Base-by-base conservation (phyloP, 2,113 vertebrate genomes). In the Nipponia nippon region DNA sequence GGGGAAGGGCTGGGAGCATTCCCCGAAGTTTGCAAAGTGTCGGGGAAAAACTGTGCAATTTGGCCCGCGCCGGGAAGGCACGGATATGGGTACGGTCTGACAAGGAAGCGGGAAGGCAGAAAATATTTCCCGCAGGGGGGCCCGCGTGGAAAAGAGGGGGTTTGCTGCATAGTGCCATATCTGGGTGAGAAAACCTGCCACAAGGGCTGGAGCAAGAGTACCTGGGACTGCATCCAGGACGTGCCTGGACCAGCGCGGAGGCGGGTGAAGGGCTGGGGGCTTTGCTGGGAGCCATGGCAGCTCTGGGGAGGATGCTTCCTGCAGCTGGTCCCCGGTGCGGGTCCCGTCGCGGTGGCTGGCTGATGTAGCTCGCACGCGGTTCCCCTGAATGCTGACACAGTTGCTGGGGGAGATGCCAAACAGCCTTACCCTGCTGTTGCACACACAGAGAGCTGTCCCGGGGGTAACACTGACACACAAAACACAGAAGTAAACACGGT, bases 401-500 rank as follows among this genome's bases (percentile, higher is more conserved):
- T 0, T 67, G 70, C 81, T 59, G 73, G 29, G 22, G 42, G 32
- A 63, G 83, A 87, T 26, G 56, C 65, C 87, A n/a, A 30, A 61
- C 20, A 63, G 55, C 87, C 19, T 83, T 56, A 78, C 75, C 23
- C 79, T 26, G 66, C 47, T 53, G 85, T 18, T 26, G 50, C 73
- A 46, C 25, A 2, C 47, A 8, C 50, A 23, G 20, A 18, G 34
- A 67, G 40, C 49, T 18, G 32, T 89, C 93, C 83, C 69, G 1
- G 23, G 72, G 77, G 77, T 59, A n/a, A 12, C 47, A 11, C 81
- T 20, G 17, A 22, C 27, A 3, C 2, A 7, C 53, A 80, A 94
- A 97, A 95, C 92, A 96, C 44, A 58, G 53, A 67, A 66, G 40
- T 93, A 95, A 97, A 96, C 89, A 96, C 10, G 69, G 38, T 53